These are phyloP conservation scores for Chymomyza amoena DNA, from an alignment of 2,888 invertebrate genomes.

Conservation along the genomic window DNA sequence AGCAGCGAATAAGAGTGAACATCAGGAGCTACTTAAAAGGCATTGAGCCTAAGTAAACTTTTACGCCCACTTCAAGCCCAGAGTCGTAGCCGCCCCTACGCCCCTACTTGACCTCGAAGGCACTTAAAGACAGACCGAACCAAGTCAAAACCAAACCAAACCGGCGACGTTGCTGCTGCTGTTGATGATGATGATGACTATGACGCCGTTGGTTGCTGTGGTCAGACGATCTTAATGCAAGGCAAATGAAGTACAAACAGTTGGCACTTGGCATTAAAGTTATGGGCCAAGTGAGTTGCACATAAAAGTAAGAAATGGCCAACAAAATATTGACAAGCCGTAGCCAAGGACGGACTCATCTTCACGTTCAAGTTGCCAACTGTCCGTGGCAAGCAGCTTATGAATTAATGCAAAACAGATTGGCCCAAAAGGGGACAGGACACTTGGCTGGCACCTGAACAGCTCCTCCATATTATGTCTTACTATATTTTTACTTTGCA, in stretches of 20 bases:
- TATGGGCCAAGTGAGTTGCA: slow-evolving; percentile 59
- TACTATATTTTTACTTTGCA: neutral
- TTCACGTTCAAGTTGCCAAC: slow-evolving; percentile 20
- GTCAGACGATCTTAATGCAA: slow-evolving; percentile 56
- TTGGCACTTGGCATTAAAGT: slow-evolving; percentile 57
- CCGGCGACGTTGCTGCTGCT: neutral
- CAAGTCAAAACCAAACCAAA: neutral
- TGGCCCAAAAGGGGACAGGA: slow-evolving; percentile 64
- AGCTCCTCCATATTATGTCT: neutral
- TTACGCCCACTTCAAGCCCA: slow-evolving; percentile 43
- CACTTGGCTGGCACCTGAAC: slow-evolving; percentile 49
- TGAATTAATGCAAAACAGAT: slow-evolving; percentile 73
- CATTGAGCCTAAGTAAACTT: slow-evolving; percentile 71
- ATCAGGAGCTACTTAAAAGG: slow-evolving; percentile 68
- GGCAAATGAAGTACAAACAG: slow-evolving; percentile 68
- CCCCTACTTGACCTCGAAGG: slow-evolving; percentile 50
- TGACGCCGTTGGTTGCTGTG: neutral
- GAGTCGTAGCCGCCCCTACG: neutral
- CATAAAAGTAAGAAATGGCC: neutral
- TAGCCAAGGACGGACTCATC: neutral
- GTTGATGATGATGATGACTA: neutral
- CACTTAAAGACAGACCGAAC: slow-evolving; percentile 49
- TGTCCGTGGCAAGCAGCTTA: slow-evolving; percentile 62
- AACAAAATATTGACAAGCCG: slow-evolving; percentile 60
- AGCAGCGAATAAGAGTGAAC: neutral